Evolutionary conservation across 2,113 vertebrate genomes (phyloP).

Genomic region (Jaculus jaculus): DNA sequence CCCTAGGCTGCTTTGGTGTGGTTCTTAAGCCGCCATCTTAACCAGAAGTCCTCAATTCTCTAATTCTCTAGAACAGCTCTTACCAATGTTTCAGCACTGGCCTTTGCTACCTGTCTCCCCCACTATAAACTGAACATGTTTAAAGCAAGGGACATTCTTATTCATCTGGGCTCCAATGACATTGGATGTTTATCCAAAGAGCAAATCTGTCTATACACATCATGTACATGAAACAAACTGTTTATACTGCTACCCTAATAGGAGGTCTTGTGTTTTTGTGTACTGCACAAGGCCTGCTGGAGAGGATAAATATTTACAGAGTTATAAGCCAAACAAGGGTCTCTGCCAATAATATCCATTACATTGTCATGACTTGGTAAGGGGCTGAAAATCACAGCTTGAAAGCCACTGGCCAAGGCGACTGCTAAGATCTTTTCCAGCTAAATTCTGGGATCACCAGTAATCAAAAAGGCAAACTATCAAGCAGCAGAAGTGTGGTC

Average conservation of each 20-base stretch:
- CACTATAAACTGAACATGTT: background rate
- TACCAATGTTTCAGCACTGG: background rate
- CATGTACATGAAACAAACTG: background rate
- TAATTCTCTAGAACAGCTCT: too few relatives aligned
- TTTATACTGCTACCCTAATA: background rate
- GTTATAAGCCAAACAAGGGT: background rate
- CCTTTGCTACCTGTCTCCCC: background rate
- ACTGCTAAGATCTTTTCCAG: background rate
- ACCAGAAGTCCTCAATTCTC: too few relatives aligned
- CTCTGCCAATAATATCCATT: background rate
- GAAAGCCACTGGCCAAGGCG: background rate
- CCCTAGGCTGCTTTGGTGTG: too few relatives aligned
- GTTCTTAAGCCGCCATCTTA: too few relatives aligned
- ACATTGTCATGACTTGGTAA: background rate
- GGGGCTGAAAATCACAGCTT: background rate
- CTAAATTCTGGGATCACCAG: slow-evolving; percentile 7
- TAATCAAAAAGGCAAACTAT: slow-evolving; percentile 12
- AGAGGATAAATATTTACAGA: slow-evolving; percentile 21
- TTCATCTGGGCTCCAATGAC: background rate
- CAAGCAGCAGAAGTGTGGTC: background rate
- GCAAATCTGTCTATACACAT: background rate
- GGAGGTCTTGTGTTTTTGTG: background rate
- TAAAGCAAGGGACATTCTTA: background rate
- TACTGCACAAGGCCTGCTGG: background rate
- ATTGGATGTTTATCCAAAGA: background rate